phyloP scores from a whole-genome alignment of 2,797 vertebrate genomes.

The Alfaro cultratus region DNA sequence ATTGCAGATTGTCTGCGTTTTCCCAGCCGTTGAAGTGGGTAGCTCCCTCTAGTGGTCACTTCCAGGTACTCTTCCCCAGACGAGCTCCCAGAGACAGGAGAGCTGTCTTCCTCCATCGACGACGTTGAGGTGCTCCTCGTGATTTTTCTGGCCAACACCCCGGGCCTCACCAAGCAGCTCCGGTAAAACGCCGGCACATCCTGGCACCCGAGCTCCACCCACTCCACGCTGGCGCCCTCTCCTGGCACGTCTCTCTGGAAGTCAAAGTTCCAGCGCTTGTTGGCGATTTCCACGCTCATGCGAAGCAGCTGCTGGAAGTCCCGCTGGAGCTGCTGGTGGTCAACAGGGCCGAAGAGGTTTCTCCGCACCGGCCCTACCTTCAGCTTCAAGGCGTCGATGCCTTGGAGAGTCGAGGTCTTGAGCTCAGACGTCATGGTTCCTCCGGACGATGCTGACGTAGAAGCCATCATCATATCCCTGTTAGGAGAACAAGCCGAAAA shows the following conservation, averaged over 20 bases:
- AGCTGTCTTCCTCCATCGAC: conserved; percentile 30
- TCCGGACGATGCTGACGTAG: conserved; percentile 50
- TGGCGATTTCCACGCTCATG: conserved; percentile 72
- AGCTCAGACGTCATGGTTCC: conserved; percentile 31
- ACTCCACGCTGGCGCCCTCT: conserved; percentile 69
- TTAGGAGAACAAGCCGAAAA: conserved; percentile 15
- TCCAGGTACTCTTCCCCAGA: conserved; percentile 74
- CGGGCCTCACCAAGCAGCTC: conserved; percentile 61
- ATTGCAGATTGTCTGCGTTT: conserved; percentile 79
- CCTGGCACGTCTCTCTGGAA: conserved; percentile 71
- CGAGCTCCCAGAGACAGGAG: conserved; percentile 46
- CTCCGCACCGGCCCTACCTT: conserved; percentile 51
- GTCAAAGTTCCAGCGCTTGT: conserved; percentile 84
- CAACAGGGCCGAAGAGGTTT: conserved; percentile 83
- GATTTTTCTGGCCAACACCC: neutral
- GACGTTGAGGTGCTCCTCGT: conserved; percentile 1
- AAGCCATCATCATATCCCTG: conserved; percentile 71
- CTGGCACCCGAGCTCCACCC: conserved; percentile 78
- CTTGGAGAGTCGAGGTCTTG: conserved; percentile 29
- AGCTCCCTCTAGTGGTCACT: conserved; percentile 64
- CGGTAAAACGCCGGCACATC: conserved; percentile 83
- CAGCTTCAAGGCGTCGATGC: conserved; percentile 59
- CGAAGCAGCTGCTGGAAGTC: conserved; percentile 81
- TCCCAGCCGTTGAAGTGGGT: conserved; percentile 44
- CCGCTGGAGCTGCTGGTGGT: conserved; percentile 80